Evolutionary conservation across 1,140 invertebrate genomes (phyloP).

Genomic region (Helicoverpa zea): DNA sequence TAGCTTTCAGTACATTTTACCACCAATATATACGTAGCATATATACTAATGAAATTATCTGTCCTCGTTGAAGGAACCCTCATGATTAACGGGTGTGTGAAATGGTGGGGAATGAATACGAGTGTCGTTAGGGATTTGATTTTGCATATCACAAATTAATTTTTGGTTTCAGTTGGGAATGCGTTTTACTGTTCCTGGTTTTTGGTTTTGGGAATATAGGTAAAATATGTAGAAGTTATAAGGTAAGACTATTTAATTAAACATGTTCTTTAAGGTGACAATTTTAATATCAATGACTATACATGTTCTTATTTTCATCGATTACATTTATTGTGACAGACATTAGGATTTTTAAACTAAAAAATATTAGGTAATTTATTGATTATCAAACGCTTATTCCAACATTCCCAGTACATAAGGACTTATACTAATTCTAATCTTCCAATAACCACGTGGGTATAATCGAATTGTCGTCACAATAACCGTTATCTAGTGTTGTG

Average conservation of each 20-base stretch:
- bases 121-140: conserved; percentile 42
- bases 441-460: conserved; percentile 27
- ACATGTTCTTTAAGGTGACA: no score
- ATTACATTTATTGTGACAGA: no score
- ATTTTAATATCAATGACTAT: no score
- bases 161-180: conserved; percentile 25
- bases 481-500: conserved; percentile 73
- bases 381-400: neutral
- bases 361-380: no score
- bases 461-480: conserved; percentile 58
- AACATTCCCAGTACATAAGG: neutral
- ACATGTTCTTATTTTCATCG: no score
- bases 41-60: conserved; percentile 49
- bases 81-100: conserved; percentile 45
- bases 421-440: neutral
- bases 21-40: conserved; percentile 6
- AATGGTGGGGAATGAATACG: conserved; percentile 45
- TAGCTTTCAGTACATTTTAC: conserved; percentile 27
- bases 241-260: no score
- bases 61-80: conserved; percentile 35
- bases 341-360: no score
- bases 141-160: conserved; percentile 50
- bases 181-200: neutral
- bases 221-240: neutral
- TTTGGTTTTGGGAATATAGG: conserved; percentile 1